Conservation (phyloP, 2,888 invertebrate species). For the Ophion ventricosus region DNA sequence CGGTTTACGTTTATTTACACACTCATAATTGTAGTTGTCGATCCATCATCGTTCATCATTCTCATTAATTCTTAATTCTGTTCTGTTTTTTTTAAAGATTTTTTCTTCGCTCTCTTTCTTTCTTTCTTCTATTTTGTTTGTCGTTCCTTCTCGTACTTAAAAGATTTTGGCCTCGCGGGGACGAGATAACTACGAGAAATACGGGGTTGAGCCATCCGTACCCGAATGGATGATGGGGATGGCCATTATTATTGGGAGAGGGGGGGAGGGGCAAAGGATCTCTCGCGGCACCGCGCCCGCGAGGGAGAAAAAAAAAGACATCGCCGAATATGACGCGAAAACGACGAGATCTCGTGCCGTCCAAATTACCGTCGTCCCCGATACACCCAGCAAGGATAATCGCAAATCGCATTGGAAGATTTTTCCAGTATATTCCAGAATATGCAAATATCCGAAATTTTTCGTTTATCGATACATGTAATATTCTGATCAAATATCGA, state of each 20-base stretch:
- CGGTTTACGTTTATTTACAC: constrained; percentile 76
- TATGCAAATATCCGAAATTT: neutral
- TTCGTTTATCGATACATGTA: neutral
- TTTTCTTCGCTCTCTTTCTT: constrained; percentile 17
- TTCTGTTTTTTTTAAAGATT: constrained; percentile 41
- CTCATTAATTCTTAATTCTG: constrained; percentile 3
- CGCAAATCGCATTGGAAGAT: neutral
- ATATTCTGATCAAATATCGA: neutral
- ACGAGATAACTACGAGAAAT: constrained; percentile 45
- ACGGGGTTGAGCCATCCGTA: neutral
- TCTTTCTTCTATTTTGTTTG: constrained; percentile 29
- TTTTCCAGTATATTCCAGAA: too few species aligned
- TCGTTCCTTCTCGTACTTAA: constrained; percentile 24
- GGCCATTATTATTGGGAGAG: neutral
- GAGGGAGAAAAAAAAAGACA: neutral
- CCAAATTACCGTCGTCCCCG: constrained; percentile 4
- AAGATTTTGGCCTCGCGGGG: constrained; percentile 56
- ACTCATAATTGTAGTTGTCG: constrained; percentile 71
- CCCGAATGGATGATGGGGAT: neutral
- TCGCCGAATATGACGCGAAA: neutral
- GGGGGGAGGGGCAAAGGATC: neutral
- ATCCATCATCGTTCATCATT: neutral
- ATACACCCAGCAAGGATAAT: neutral
- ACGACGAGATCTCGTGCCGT: constrained; percentile 22
- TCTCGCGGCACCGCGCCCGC: too few species aligned